Evolutionary conservation across 2,113 vertebrate genomes (phyloP).

Genomic region (Lampris incognitus): DNA sequence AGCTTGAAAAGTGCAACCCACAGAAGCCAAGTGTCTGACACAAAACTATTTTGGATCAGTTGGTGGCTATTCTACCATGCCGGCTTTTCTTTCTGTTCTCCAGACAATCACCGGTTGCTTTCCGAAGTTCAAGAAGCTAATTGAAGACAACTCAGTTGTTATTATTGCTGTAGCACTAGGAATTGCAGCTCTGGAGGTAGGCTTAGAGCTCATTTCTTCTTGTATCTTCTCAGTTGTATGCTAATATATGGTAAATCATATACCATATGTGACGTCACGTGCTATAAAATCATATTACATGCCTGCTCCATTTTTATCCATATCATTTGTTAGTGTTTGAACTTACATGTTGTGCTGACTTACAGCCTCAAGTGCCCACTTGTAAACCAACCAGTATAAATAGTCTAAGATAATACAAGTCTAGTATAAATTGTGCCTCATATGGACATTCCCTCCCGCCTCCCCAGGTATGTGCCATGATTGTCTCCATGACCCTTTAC

Average conservation of each 20-base stretch:
- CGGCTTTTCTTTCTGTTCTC: not conserved
- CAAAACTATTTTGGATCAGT: not conserved
- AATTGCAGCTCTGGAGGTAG: slow-evolving; percentile 84
- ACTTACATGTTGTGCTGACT: not conserved
- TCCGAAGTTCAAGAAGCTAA: slow-evolving; percentile 60
- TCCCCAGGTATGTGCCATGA: slow-evolving; percentile 78
- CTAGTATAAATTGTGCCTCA: not conserved
- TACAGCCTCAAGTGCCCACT: not conserved
- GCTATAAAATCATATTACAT: no score
- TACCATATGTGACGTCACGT: no score
- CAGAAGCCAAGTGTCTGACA: not conserved
- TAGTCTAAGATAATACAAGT: not conserved
- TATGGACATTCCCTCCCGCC: not conserved
- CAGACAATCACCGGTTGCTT: slow-evolving; percentile 77
- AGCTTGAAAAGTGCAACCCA: not conserved
- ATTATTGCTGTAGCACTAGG: slow-evolving; percentile 80
- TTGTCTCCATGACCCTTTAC: slow-evolving; percentile 78
- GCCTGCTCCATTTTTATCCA: not conserved
- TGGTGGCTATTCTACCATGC: not conserved
- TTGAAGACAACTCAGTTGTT: slow-evolving; percentile 72
- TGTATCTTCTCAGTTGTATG: no score
- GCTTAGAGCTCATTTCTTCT: no score
- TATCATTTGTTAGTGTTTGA: not conserved
- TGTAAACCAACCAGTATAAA: no score
- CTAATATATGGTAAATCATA: no score